Base-by-base conservation (phyloP, 2,888 invertebrate species). In the Hirtodrosophila confusa region DNA sequence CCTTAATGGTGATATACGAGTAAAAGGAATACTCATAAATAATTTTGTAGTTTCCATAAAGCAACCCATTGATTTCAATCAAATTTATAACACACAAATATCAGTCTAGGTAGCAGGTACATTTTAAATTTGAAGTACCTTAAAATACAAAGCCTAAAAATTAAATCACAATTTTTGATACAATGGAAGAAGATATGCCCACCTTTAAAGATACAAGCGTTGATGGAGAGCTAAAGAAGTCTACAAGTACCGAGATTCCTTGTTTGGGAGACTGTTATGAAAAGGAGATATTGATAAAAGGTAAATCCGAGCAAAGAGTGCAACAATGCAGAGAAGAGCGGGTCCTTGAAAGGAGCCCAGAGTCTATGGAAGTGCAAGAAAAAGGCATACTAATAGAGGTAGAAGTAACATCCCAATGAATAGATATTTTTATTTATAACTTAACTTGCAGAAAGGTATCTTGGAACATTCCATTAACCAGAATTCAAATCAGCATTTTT, bases 361-460 rank as follows among this genome's bases (percentile, higher is more conserved):
- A 40, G 11, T 7, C 27, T 0, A 39, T 41, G 6, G 10, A 17
- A 8, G 33, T 36, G 7, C 62, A 33, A n/a, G 45, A 49, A 0
- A 69, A 43, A 23, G 60, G 45, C 8, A 29, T 63, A 4, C 44
- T 77, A 0, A 45, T 39, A 3, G 47, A 84, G 66, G 85, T 80
- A 47, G 8, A 11, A 23, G 9, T 35, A 23, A 11, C 0, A 0
- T 6, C 0, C 4, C 0, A 4, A 47, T 27, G 5, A 9, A 5
- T 0, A 4, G 8, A 1, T 11, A 3, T 4, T 7, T 6, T 5
- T 36, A 9, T 29, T 24, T 24, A 9, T 45, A 41, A 10, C 5
- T 2, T 17, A 0, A 24, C 6, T 11, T 36, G 4, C 27, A 78
- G 78, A 45, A 47, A 3, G 75, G 64, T 0, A 39, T 62, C 0